These are phyloP conservation scores for Mormyrops boulengeri DNA, from an alignment of 2,797 vertebrate genomes.

Conservation along the genomic window DNA sequence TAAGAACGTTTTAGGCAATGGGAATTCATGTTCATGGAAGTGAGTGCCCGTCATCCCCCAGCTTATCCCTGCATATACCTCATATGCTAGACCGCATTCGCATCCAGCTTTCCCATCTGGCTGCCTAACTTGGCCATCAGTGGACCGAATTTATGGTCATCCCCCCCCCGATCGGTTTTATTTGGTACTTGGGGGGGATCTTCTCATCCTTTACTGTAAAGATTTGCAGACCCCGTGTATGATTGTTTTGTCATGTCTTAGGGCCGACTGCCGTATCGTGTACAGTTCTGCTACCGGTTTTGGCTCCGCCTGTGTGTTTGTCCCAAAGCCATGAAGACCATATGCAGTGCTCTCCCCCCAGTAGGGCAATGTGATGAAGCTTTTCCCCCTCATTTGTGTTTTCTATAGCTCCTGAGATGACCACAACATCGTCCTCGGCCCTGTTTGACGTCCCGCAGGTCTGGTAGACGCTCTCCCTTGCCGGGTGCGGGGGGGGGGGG, in stretches of 20 bases:
- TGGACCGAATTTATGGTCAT: background rate
- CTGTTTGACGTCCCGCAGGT: constrained; percentile 66
- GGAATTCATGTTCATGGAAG: background rate
- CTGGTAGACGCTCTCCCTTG: constrained; percentile 52
- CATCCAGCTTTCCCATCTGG: background rate
- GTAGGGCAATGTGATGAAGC: background rate
- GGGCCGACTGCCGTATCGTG: background rate
- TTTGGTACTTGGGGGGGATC: background rate
- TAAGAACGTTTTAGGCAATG: background rate
- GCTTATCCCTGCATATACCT: background rate
- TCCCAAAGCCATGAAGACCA: background rate
- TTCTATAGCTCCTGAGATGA: constrained; percentile 35
- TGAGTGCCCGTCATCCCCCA: background rate
- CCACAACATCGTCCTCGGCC: constrained; percentile 25
- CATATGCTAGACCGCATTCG: background rate
- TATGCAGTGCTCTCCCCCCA: background rate
- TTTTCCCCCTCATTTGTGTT: background rate
- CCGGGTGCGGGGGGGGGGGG: background rate
- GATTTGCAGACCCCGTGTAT: background rate
- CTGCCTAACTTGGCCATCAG: background rate
- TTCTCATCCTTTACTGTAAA: background rate
- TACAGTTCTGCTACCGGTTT: background rate
- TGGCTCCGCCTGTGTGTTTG: background rate
- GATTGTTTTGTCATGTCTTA: background rate
- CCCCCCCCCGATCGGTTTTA: background rate